Conservation (phyloP, 2,888 invertebrate genomes). For the Serripes groenlandicus region DNA sequence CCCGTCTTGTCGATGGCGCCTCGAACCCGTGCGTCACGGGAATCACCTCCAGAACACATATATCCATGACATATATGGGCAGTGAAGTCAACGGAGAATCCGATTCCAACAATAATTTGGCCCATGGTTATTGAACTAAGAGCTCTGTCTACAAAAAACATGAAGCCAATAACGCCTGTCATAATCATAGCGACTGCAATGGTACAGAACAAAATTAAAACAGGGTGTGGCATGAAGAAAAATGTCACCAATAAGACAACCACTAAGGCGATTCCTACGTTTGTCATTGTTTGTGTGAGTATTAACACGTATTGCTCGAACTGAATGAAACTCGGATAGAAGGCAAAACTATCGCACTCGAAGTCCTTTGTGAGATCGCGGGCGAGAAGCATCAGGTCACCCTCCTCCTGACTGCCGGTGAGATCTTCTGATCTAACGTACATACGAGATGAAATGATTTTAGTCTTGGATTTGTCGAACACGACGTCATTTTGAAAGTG, state of each 20-base stretch:
- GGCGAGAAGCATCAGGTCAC: slow-evolving; percentile 72
- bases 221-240: slow-evolving; percentile 78
- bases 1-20: slow-evolving; percentile 62
- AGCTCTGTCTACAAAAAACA: slow-evolving; percentile 40
- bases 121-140: slow-evolving; percentile 80
- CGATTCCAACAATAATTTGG: slow-evolving; percentile 79
- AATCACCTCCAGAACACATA: slow-evolving; percentile 54
- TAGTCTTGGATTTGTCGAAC: slow-evolving; percentile 35
- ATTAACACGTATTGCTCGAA: slow-evolving; percentile 80
- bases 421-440: slow-evolving; percentile 96
- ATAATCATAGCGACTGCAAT: slow-evolving; percentile 76
- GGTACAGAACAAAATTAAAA: slow-evolving; percentile 71
- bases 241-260: slow-evolving; percentile 77
- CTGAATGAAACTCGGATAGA: slow-evolving; percentile 71
- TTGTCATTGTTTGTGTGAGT: slow-evolving; percentile 22
- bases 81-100: slow-evolving; percentile 48
- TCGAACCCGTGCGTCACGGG: slow-evolving; percentile 50
- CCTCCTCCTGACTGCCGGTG: slow-evolving; percentile 90
- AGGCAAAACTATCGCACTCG: slow-evolving; percentile 69
- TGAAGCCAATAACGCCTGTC: slow-evolving; percentile 77
- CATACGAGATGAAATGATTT: slow-evolving; percentile 91
- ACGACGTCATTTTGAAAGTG: slow-evolving; percentile 70
- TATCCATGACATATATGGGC: slow-evolving; percentile 71
- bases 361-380: slow-evolving; percentile 71
- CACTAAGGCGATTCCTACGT: slow-evolving; percentile 76